Evolutionary conservation across 1,140 invertebrate species (phyloP), one percentile per base, ranked within the genome.

Genomic region (Drosophila dunni): DNA sequence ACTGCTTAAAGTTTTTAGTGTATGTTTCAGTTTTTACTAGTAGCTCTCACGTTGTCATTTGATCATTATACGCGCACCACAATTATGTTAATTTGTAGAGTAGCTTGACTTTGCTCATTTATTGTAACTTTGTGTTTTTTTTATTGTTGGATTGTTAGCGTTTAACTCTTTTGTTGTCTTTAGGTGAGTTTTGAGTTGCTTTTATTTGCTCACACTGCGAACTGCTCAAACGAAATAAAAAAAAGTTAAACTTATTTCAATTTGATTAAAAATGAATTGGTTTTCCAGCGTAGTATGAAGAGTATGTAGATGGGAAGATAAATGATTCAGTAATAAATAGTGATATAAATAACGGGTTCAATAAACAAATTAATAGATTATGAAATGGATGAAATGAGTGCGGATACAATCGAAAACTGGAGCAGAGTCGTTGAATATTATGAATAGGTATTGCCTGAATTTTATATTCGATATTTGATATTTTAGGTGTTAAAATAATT

Each of bases 201-300:
- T 77, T 75, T 51, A 57, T 57, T 61, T 53, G 46, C 17, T 62
- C 69, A 61, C 65, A 33, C 75, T 88, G 76, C 68, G 68, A 68
- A 67, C 17, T 11, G 48, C 24, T 34, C 8, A 56, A 51, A 48
- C 34, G 3, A 38, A 36, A 53, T 5, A 51, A 38, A 33, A 46
- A 54, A 50, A 65, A 44, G 53, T 84, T 70, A 34, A 48, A 33
- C 54, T 46, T 63, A 60, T 75, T 79, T 86, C 66, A 81, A 82
- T 86, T 76, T 86, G 71, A 79, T 88, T 57, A 70, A 24, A 76
- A 85, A 82, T 88, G 88, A 85, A 82, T 85, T 88, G 65, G 75
- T 69, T 67, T 63, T 20, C 24, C n/a, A n/a, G n/a, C n/a, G n/a
- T n/a, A n/a, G n/a, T n/a, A n/a, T n/a, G n/a, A n/a, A n/a, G n/a